phyloP scores from a whole-genome alignment of 2,888 invertebrate species.

The Brachyopa scutellaris region DNA sequence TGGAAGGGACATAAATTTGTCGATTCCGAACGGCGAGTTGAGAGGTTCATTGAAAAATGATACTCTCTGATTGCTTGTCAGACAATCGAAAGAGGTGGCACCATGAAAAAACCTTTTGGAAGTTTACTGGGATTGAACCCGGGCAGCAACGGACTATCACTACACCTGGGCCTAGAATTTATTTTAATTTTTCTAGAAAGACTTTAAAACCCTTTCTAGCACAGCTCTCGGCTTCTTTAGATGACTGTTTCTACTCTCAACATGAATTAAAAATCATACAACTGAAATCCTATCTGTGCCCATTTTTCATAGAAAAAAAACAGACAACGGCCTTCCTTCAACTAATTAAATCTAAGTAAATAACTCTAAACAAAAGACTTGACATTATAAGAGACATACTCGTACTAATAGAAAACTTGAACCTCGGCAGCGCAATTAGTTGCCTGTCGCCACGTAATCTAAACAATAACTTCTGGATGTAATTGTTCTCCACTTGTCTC shows the following conservation, averaged over 20 bases:
- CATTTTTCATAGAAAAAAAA: background rate
- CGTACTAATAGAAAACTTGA: constrained; percentile 17
- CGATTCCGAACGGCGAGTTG: too few species aligned
- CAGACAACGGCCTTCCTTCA: background rate
- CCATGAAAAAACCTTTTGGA: too few species aligned
- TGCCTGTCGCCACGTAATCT: constrained; percentile 23
- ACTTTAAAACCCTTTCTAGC: too few species aligned
- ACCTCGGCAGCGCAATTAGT: background rate
- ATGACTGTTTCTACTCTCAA: background rate
- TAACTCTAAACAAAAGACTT: constrained; percentile 20
- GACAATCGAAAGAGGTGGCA: too few species aligned
- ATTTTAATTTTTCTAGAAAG: too few species aligned
- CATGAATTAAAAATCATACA: background rate
- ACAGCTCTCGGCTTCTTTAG: too few species aligned
- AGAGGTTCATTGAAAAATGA: too few species aligned
- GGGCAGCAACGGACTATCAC: too few species aligned
- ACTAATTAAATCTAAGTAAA: constrained; percentile 25
- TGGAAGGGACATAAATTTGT: too few species aligned
- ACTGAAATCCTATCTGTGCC: background rate
- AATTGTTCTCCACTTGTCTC: constrained; percentile 68
- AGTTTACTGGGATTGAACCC: too few species aligned
- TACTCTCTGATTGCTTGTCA: too few species aligned
- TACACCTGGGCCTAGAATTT: too few species aligned
- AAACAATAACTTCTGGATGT: constrained; percentile 53
- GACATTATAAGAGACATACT: constrained; percentile 6